These are phyloP conservation scores for Tokudaia tokunoshimensis DNA, from an alignment of 2,797 vertebrate genomes.

Conservation along the genomic window DNA sequence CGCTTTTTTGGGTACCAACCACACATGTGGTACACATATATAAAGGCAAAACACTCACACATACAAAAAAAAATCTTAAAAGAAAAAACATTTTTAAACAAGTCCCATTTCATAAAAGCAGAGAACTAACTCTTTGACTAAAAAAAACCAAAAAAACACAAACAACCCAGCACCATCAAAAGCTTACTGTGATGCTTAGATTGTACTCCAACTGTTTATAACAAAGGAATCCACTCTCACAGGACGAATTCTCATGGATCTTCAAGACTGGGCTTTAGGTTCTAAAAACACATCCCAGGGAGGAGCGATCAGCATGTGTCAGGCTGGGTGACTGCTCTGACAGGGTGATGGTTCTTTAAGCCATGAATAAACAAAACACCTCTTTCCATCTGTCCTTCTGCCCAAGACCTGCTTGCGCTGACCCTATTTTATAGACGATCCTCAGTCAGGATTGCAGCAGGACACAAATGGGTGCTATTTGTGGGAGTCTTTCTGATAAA, in stretches of 20 bases:
- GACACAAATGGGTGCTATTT: rapidly evolving
- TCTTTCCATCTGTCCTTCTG: not conserved
- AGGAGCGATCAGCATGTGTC: not conserved
- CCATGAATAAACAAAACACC: not conserved
- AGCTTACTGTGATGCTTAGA: not conserved
- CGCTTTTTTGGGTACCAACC: not conserved
- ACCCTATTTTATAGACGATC: not conserved
- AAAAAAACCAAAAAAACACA: not conserved
- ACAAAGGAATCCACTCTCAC: not conserved
- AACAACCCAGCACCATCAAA: not conserved
- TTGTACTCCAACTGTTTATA: not conserved
- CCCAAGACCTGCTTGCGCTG: not conserved
- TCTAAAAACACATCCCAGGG: not conserved
- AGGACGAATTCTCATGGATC: not conserved
- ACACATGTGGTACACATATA: not conserved
- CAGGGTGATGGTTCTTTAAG: not conserved
- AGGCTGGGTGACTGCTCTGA: not conserved
- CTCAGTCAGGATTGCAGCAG: too few species aligned
- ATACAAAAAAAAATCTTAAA: not conserved
- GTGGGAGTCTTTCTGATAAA: not conserved
- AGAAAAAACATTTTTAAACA: not conserved
- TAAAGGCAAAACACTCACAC: not conserved
- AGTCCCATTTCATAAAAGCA: not conserved
- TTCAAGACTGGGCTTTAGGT: not conserved
- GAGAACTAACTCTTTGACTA: not conserved